Evolutionary conservation across 2,888 invertebrate species (phyloP).

Genomic region (Imbricaverruca yamaguchii): DNA sequence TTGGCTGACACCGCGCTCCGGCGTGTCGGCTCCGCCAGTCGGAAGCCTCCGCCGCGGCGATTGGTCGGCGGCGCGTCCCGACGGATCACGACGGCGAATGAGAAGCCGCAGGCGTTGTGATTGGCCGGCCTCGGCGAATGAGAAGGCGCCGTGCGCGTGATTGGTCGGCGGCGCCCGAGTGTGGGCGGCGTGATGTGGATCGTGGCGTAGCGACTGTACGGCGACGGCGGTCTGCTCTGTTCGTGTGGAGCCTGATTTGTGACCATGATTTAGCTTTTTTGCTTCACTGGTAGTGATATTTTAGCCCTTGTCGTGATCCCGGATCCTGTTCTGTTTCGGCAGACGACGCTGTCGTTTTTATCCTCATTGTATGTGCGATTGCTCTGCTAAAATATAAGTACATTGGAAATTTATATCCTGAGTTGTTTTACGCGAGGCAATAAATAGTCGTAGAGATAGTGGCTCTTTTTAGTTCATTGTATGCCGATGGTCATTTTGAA

Average conservation of each 20-base stretch:
- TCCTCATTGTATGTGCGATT: neutral
- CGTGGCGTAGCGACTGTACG: neutral
- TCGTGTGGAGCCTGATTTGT: neutral
- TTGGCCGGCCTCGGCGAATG: no score
- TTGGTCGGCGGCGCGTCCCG: neutral
- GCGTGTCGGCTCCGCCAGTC: no score
- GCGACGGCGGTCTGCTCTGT: neutral
- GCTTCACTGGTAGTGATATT: slow-evolving; percentile 13
- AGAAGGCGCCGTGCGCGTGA: no score
- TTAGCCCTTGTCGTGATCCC: neutral
- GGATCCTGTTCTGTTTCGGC: neutral
- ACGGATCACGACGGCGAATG: neutral
- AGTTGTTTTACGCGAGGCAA: no score
- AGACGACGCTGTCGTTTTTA: neutral
- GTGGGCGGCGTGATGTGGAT: neutral
- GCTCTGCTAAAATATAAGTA: neutral
- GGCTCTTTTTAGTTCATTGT: no score
- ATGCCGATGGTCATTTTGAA: no score
- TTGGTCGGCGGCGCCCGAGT: neutral
- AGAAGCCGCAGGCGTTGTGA: no score
- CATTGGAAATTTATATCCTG: neutral
- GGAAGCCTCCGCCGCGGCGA: no score
- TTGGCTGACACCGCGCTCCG: no score
- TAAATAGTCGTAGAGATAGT: neutral
- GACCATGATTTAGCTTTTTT: neutral